phyloP scores from a whole-genome alignment of 2,888 invertebrate species.

The Melanostoma scalare region DNA sequence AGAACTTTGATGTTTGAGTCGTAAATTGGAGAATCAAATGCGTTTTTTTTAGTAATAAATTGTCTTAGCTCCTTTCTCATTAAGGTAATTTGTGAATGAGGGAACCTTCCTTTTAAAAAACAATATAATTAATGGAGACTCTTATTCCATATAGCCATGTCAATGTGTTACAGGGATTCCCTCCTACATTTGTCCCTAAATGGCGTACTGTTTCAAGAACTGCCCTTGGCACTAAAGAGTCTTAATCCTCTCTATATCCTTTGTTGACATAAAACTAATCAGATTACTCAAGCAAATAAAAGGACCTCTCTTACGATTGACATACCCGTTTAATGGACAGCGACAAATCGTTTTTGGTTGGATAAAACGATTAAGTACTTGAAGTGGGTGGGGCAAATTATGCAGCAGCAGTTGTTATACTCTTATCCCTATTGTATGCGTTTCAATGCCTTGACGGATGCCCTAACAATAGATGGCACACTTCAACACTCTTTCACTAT shows the following conservation, averaged over 20 bases:
- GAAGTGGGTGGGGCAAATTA: conserved; percentile 10
- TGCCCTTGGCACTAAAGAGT: too few relatives aligned
- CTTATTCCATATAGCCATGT: too few relatives aligned
- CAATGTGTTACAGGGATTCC: too few relatives aligned
- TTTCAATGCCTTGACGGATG: conserved; percentile 1
- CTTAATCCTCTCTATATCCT: background rate
- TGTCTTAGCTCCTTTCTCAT: too few relatives aligned
- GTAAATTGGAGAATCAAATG: too few relatives aligned
- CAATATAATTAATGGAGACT: too few relatives aligned
- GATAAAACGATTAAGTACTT: conserved; percentile 25
- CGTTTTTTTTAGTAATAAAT: too few relatives aligned
- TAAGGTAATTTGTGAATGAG: too few relatives aligned
- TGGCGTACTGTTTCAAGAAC: too few relatives aligned
- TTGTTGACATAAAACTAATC: conserved; percentile 42
- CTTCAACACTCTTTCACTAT: conserved; percentile 27
- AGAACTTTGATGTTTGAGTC: too few relatives aligned
- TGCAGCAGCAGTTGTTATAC: conserved; percentile 21
- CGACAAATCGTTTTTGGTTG: conserved; percentile 13
- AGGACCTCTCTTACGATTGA: conserved; percentile 33
- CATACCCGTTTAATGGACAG: conserved; percentile 28
- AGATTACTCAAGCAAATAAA: conserved; percentile 36
- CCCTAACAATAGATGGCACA: conserved; percentile 29
- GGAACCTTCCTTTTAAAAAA: too few relatives aligned
- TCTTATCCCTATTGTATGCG: conserved; percentile 40
- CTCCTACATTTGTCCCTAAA: too few relatives aligned